Conservation (phyloP, 2,113 vertebrate species). For the Ovis aries region DNA sequence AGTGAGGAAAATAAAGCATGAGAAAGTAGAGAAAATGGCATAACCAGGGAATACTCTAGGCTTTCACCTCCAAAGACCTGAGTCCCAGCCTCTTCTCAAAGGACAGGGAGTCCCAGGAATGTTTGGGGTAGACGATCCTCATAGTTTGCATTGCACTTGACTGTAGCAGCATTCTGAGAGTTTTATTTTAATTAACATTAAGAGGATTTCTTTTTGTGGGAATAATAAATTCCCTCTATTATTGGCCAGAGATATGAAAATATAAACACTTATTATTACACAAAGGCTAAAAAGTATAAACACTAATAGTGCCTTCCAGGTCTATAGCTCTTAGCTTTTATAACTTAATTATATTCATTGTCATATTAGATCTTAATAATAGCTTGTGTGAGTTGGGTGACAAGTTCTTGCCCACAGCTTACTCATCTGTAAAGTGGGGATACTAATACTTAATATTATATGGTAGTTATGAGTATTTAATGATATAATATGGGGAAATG, state of each 20-base stretch:
- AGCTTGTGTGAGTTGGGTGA: neutral
- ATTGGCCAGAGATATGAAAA: neutral
- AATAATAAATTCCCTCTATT: neutral
- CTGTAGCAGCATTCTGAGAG: neutral
- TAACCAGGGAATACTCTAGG: neutral
- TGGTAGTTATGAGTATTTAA: neutral
- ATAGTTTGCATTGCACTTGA: neutral
- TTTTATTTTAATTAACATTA: neutral
- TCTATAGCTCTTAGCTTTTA: neutral
- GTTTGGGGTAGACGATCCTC: neutral
- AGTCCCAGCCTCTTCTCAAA: neutral
- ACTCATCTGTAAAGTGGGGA: neutral
- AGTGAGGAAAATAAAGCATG: neutral
- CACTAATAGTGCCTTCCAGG: neutral
- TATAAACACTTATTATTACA: neutral
- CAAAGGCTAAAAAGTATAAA: neutral
- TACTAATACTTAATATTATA: neutral
- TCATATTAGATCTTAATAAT: neutral
- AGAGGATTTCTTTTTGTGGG: neutral
- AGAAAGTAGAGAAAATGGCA: neutral
- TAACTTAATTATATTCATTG: neutral
- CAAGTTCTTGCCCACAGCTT: neutral
- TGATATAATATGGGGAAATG: neutral
- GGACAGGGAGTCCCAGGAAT: neutral
- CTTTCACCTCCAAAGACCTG: neutral